Evolutionary conservation across 1,140 invertebrate genomes (phyloP), one percentile per base, ranked within the genome.

Genomic region (Tetramorium parvispinum): DNA sequence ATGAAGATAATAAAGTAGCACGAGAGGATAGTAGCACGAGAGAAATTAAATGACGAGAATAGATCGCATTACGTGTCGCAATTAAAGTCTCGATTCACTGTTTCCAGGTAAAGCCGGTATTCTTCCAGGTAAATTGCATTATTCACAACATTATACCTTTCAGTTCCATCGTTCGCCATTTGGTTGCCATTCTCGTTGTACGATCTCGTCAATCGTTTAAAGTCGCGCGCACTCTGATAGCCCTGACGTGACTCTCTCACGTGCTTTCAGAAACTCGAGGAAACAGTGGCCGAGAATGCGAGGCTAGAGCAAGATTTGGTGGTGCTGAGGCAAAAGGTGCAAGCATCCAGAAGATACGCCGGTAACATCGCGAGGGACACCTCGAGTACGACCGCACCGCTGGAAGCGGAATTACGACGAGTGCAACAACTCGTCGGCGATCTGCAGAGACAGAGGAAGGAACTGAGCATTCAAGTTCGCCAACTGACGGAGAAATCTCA

Each of bases 241-340:
- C 40, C 2, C 49, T 46, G 49, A 13, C 11, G 6, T 37, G 40
- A 21, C 13, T 43, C 61, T 63, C 65, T 16, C 51, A n/a, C 18
- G 51, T 75, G 86, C 87, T 94, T 95, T 24, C 94, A 98, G 97
- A 98, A 98, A 96, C 94, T 99, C 81, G 98, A 99, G 94, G 98
- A 98, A 93, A 98, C 98, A 0, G 98, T 98, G 18, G 97, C 98
- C 1, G 98, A 98, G 85, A 98, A 98, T 94, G 97, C 97, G 11
- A 96, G 97, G 10, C 94, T 98, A 49, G 98, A 99, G 94, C 97
- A 98, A 89, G 98, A 99, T 93, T 95, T 99, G 85, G 96, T 98
- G 32, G 96, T 98, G 24, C 94, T 99, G 32, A 96, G 98, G 8
- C 98, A 98, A 90, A 98, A 98, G 94, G 95, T 98, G 37, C 97